Evolutionary conservation across 2,113 vertebrate genomes (phyloP).

Genomic region (Porphyrio hochstetteri): DNA sequence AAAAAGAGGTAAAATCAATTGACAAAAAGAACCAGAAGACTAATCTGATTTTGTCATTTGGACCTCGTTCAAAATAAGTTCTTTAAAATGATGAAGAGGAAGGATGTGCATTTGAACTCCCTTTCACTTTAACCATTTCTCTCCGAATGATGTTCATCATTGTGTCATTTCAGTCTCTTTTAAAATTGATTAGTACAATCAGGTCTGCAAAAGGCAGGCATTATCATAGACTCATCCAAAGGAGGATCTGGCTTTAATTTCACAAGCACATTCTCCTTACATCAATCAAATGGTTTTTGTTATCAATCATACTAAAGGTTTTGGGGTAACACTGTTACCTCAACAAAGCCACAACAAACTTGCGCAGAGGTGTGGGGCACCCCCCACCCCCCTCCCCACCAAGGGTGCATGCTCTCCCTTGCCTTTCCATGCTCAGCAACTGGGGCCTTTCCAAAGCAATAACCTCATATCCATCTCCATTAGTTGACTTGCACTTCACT

Average conservation of each 20-base stretch:
- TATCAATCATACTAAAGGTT: not conserved
- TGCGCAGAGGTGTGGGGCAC: accelerated
- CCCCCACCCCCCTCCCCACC: not conserved
- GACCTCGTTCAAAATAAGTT: not conserved
- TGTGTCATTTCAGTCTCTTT: not conserved
- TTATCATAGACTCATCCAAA: not conserved
- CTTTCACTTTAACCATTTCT: not conserved
- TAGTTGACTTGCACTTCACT: not conserved
- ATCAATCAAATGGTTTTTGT: not conserved
- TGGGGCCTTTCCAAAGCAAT: not conserved
- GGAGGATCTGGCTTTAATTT: not conserved
- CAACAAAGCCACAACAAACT: not conserved
- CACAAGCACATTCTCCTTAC: not conserved
- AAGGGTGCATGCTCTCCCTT: not conserved
- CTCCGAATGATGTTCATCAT: not conserved
- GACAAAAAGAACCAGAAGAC: conserved; percentile 13
- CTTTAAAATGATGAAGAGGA: not conserved
- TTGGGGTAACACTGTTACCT: not conserved
- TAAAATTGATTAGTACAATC: not conserved
- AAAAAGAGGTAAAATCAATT: conserved; percentile 43
- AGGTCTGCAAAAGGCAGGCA: not conserved
- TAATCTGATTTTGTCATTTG: not conserved
- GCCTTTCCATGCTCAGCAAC: not conserved
- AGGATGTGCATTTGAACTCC: not conserved
- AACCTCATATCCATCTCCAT: not conserved